These are phyloP conservation scores for Protodeltote pygarga DNA, from an alignment of 2,888 invertebrate genomes.

Conservation along the genomic window DNA sequence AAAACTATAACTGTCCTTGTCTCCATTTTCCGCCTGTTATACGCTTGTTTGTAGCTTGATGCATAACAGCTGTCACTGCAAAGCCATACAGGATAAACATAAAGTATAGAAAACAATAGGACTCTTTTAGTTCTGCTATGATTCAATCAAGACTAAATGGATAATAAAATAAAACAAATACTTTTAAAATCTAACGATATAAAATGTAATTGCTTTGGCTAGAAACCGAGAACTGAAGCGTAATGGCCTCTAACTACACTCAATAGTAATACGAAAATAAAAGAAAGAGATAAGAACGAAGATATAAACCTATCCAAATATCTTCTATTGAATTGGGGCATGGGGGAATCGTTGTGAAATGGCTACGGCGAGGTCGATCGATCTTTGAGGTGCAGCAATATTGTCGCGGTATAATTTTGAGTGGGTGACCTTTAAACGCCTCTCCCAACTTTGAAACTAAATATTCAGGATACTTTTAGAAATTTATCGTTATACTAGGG, in stretches of 20 bases:
- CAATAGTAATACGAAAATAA: conserved; percentile 41
- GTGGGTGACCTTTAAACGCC: conserved; percentile 5
- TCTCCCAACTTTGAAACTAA: too few species aligned
- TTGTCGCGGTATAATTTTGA: background rate
- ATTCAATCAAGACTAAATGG: conserved; percentile 27
- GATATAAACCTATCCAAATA: conserved; percentile 23
- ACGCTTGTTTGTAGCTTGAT: too few species aligned
- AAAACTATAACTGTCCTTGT: too few species aligned
- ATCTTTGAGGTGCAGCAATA: conserved; percentile 10
- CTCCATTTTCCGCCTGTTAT: too few species aligned
- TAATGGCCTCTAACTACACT: conserved; percentile 33
- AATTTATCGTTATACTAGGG: too few species aligned
- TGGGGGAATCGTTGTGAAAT: conserved; percentile 11
- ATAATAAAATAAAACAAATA: conserved; percentile 37
- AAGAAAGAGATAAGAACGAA: conserved; percentile 34
- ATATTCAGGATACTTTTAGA: too few species aligned
- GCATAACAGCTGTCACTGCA: too few species aligned
- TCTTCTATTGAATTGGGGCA: conserved; percentile 20
- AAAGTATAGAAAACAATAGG: conserved; percentile 6
- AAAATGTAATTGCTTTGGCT: conserved; percentile 42
- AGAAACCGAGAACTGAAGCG: conserved; percentile 33
- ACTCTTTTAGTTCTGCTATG: conserved; percentile 19
- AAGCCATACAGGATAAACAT: too few species aligned
- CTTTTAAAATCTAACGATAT: conserved; percentile 40
- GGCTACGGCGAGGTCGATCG: conserved; percentile 8